These are phyloP conservation scores for Tricholauxania praeusta DNA, from an alignment of 2,888 invertebrate genomes.

Conservation along the genomic window DNA sequence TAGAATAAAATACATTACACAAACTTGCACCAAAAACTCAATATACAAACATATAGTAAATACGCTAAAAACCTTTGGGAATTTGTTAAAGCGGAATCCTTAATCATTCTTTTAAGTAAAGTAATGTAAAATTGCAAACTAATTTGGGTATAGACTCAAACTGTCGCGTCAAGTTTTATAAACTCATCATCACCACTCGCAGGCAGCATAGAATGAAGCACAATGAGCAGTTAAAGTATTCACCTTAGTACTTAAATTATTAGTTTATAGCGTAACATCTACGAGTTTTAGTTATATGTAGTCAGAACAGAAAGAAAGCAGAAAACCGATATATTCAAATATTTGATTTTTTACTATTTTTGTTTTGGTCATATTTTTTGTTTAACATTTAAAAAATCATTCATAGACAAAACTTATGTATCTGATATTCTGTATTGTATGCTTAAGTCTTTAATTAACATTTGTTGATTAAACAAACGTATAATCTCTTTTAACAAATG, in stretches of 20 bases:
- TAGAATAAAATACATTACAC: constrained; percentile 43
- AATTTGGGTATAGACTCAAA: background rate
- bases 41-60: constrained; percentile 23
- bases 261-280: background rate
- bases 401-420: constrained; percentile 3
- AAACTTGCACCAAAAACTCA: constrained; percentile 41
- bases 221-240: constrained; percentile 6
- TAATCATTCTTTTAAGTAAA: background rate
- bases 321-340: no score
- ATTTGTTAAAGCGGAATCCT: background rate
- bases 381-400: background rate
- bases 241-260: background rate
- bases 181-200: background rate
- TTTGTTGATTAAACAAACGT: constrained; percentile 16
- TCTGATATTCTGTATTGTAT: constrained; percentile 29
- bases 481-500: constrained; percentile 19
- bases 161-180: constrained; percentile 8
- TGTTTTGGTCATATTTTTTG: background rate
- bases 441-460: constrained; percentile 10
- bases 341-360: constrained; percentile 6
- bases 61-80: background rate
- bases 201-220: constrained; percentile 16
- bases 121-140: background rate
- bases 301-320: background rate
- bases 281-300: background rate